Evolutionary conservation across 2,113 vertebrate species (phyloP), one percentile per base, ranked within the genome.

Genomic region (Ptyas mucosa): DNA sequence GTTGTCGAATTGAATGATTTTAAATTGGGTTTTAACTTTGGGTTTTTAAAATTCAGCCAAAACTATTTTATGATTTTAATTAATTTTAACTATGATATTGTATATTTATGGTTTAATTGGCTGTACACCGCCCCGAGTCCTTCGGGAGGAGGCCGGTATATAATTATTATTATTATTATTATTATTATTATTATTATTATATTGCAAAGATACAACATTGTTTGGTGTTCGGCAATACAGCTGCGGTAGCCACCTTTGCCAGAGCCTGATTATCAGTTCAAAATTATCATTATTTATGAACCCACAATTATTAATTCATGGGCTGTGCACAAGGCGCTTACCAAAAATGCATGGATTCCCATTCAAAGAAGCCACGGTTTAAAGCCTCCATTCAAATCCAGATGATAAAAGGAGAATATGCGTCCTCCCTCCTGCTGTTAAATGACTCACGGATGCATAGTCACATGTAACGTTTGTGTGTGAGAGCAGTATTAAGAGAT

Each of bases 211-310:
- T 93, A 34, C 6, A 51, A 24, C 43, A n/a, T 52, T 11, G 51
- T 52, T 52, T 46, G 24, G 43, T 55, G 26, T 61, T 58, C 54
- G 20, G 54, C 29, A 11, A 5, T 29, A 69, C 2, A 46, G 54
- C 20, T 39, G 88, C 88, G 34, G 20, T 18, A 26, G 85, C 51
- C 24, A 34, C 14, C 21, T 75, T 34, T 85, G 53, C 53, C 21
- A 18, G 8, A 34, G 29, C 54, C 55, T 39, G 88, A 86, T 61
- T 39, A 90, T 90, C 75, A 52, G 88, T 90, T 61, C 75, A 52
- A 86, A 93, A 86, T 85, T 51, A 86, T 53, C 52, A 39, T 58
- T 85, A 93, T 90, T 90, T 93, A 90, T 93, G 75, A 86, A 93
- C 39, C 75, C 12, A 1, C 5, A 3, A 86, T 93, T 85, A 93